Conservation (phyloP, 2,113 vertebrate genomes). For the Aspidoscelis tigris region DNA sequence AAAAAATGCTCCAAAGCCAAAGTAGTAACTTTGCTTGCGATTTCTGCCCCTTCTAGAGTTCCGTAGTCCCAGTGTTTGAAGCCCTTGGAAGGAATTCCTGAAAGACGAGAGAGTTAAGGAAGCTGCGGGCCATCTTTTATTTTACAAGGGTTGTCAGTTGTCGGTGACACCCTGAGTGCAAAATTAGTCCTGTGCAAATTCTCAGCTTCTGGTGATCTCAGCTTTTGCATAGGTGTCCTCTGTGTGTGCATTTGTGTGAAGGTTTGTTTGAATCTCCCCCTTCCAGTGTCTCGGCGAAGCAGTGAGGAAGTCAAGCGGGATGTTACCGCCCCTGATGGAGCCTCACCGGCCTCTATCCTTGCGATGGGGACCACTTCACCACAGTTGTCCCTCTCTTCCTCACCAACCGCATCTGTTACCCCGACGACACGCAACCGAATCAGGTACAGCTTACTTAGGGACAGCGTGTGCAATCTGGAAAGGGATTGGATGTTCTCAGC, state of each 20-base stretch:
- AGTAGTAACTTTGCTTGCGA: not conserved
- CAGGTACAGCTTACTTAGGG: constrained; percentile 74
- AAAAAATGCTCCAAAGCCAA: too few relatives aligned
- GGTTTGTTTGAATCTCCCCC: constrained; percentile 23
- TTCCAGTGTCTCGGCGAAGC: constrained; percentile 87
- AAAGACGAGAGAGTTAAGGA: not conserved
- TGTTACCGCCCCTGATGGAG: constrained; percentile 83
- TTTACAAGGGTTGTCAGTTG: too few relatives aligned
- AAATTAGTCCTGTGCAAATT: not conserved
- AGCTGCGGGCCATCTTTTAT: not conserved
- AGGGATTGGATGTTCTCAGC: not conserved
- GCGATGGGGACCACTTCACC: constrained; percentile 87
- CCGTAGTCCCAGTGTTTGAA: not conserved
- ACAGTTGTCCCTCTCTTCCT: constrained; percentile 84
- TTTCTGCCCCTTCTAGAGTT: not conserved
- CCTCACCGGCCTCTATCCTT: constrained; percentile 86
- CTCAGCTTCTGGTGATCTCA: not conserved
- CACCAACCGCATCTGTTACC: constrained; percentile 91
- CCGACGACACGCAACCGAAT: constrained; percentile 92
- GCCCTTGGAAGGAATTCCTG: not conserved
- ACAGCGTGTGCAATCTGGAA: not conserved
- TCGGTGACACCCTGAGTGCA: not conserved
- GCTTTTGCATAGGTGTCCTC: not conserved
- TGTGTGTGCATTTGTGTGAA: not conserved
- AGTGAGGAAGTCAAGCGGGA: constrained; percentile 95